These are phyloP conservation scores for Psophia crepitans DNA, from an alignment of 2,113 vertebrate genomes.

Conservation along the genomic window DNA sequence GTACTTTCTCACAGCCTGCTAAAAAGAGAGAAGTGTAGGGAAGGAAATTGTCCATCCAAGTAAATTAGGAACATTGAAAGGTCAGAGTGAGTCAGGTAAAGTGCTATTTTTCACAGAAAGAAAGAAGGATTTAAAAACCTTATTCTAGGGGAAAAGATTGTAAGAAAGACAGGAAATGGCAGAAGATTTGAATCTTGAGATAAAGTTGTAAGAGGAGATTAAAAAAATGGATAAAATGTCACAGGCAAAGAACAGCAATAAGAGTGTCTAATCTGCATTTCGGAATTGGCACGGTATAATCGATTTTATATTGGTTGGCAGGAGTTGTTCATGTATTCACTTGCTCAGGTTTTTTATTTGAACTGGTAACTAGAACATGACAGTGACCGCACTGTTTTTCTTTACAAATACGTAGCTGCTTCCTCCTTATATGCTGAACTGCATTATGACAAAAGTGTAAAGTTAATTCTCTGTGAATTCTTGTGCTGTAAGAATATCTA, in stretches of 20 bases:
- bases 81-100: slow-evolving; percentile 57
- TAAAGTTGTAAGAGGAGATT: slow-evolving; percentile 54
- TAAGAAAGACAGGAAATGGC: slow-evolving; percentile 52
- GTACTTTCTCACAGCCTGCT: slow-evolving; percentile 10
- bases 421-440: background rate
- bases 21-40: background rate
- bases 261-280: slow-evolving; percentile 25
- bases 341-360: background rate
- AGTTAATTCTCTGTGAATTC: background rate
- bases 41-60: slow-evolving; percentile 62
- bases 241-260: background rate
- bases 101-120: slow-evolving; percentile 37
- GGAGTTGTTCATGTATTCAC: background rate
- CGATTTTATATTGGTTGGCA: background rate
- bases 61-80: slow-evolving; percentile 65
- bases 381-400: background rate
- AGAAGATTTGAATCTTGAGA: slow-evolving; percentile 55
- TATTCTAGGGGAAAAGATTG: slow-evolving; percentile 46
- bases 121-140: slow-evolving; percentile 32
- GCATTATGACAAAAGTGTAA: background rate
- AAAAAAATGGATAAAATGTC: slow-evolving; percentile 57
- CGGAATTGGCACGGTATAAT: background rate
- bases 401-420: background rate
- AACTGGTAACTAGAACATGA: background rate
- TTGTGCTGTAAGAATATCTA: background rate